phyloP scores from a whole-genome alignment of 30 jellyfish, hydroid and myxozoan species.

The Cassiopea andromeda region DNA sequence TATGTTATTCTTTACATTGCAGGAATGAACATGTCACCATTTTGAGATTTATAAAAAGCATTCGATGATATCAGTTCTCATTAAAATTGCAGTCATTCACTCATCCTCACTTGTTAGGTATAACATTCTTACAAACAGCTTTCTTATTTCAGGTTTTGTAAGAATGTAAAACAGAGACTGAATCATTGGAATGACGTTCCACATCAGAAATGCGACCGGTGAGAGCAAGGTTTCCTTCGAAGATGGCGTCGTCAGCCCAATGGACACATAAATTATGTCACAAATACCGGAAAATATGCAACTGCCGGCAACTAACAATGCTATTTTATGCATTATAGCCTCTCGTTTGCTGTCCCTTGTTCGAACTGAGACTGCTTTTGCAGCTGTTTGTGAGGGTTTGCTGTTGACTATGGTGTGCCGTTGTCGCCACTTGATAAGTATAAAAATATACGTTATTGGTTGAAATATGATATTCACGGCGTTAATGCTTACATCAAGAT shows the following conservation, averaged over 20 bases:
- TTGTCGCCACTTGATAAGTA: slow-evolving; percentile 38
- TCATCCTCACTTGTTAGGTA: neutral
- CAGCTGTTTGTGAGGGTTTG: slow-evolving; percentile 2
- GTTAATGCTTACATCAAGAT: slow-evolving; percentile 52
- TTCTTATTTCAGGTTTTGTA: slow-evolving; percentile 66
- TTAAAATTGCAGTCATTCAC: neutral
- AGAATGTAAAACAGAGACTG: slow-evolving; percentile 67
- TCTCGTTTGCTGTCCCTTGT: slow-evolving; percentile 39
- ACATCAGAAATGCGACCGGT: slow-evolving; percentile 61
- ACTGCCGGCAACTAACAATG: slow-evolving; percentile 29
- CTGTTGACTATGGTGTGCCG: slow-evolving; percentile 1
- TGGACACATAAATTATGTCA: slow-evolving; percentile 41
- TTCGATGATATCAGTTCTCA: neutral
- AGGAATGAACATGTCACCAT: neutral
- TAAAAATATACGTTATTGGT: slow-evolving; percentile 54
- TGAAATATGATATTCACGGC: slow-evolving; percentile 43
- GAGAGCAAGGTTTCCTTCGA: slow-evolving; percentile 53
- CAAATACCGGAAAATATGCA: slow-evolving; percentile 53
- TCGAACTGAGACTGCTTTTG: slow-evolving; percentile 29
- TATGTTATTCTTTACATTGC: no score
- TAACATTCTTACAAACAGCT: slow-evolving; percentile 6
- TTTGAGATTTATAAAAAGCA: neutral
- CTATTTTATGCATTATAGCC: slow-evolving; percentile 44
- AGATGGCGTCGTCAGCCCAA: slow-evolving; percentile 64
- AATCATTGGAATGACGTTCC: slow-evolving; percentile 43